A percentile compares a stretch with the other conserved stretches of the same genome.
Evolutionary conservation across 2,888 invertebrate species (phyloP).

Genomic region (Chrysina gloriosa): DNA sequence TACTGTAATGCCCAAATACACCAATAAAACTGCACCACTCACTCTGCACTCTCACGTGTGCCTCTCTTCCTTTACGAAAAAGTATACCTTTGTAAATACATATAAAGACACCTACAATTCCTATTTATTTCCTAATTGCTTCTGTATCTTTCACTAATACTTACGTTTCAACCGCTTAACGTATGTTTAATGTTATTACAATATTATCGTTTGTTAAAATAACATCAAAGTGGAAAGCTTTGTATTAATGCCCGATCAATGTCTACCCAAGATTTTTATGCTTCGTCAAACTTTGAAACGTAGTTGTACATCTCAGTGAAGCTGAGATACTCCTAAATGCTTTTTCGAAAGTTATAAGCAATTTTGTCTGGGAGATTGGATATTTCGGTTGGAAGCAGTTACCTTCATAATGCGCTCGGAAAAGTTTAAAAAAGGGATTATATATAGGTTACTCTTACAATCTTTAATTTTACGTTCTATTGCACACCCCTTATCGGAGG

Average conservation of each 20-base stretch:
- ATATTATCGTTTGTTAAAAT: constrained; percentile 35
- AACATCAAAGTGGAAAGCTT: constrained; percentile 36
- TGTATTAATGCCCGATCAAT: constrained; percentile 36
- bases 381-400: constrained; percentile 44
- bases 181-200: constrained; percentile 32
- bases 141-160: not conserved
- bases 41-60: not conserved
- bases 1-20: not conserved
- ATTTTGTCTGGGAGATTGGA: constrained; percentile 35
- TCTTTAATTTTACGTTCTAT: constrained; percentile 54
- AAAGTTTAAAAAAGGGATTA: constrained; percentile 50
- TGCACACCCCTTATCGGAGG: constrained; percentile 48
- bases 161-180: constrained; percentile 18
- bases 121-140: not conserved
- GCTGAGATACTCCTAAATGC: not conserved
- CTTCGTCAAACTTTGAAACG: constrained; percentile 32
- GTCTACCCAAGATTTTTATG: constrained; percentile 39
- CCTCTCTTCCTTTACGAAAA: not conserved
- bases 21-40: not conserved
- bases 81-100: not conserved
- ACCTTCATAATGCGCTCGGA: constrained; percentile 49
- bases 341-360: not conserved
- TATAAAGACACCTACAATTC: not conserved
- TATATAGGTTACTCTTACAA: constrained; percentile 49
- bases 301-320: constrained; percentile 8